Conservation (phyloP, 1,140 invertebrate genomes). For the Palaemon carinicauda region DNA sequence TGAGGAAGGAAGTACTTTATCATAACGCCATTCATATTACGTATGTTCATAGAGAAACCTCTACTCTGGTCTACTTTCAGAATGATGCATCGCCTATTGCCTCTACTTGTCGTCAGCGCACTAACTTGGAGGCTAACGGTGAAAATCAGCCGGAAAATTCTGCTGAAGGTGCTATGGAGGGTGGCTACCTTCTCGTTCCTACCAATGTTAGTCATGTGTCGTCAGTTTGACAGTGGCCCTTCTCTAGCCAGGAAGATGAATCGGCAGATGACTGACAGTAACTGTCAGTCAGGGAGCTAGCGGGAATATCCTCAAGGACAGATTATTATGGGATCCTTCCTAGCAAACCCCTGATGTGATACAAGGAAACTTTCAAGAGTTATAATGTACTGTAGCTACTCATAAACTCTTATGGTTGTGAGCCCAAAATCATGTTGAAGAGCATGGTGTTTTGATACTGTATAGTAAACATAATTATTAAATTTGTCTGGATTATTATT, state of each 20-base stretch:
- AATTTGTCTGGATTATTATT: too few species aligned
- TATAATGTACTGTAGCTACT: background rate
- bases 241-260: constrained; percentile 26
- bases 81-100: constrained; percentile 1
- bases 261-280: constrained; percentile 40
- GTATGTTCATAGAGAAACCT: background rate
- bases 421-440: background rate
- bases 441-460: too few species aligned
- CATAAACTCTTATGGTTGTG: background rate
- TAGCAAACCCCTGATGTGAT: background rate
- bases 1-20: too few species aligned
- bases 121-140: constrained; percentile 25
- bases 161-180: constrained; percentile 24
- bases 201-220: constrained; percentile 21
- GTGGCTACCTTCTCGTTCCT: constrained; percentile 34
- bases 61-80: background rate
- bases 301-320: too few species aligned
- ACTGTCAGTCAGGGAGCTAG: background rate
- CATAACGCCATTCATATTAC: background rate
- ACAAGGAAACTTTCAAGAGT: background rate
- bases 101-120: constrained; percentile 25
- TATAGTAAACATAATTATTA: too few species aligned
- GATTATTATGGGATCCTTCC: background rate
- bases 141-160: constrained; percentile 14
- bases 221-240: constrained; percentile 44